phyloP scores from a whole-genome alignment of 23 tunicate genomes.

The Halocynthia aurantium region DNA sequence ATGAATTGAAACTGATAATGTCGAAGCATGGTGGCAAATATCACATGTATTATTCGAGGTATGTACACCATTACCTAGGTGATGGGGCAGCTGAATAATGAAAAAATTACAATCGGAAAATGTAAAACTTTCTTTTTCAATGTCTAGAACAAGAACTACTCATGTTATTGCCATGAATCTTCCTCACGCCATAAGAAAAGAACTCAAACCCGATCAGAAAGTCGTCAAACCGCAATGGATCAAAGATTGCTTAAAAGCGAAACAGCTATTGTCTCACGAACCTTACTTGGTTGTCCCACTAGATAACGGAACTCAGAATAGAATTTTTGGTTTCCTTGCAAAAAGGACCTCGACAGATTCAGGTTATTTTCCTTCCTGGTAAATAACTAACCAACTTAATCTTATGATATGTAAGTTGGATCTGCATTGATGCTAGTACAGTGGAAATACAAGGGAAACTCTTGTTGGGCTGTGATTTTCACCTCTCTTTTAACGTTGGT shows the following conservation, averaged over 20 bases:
- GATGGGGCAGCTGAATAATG: not conserved
- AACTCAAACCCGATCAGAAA: constrained; percentile 62
- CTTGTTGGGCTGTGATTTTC: no score
- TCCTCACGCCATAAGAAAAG: constrained; percentile 71
- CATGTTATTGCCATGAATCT: constrained; percentile 74
- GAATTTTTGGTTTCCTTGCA: constrained; percentile 5
- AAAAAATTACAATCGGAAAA: not conserved
- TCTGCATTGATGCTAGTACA: no score
- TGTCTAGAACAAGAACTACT: constrained; percentile 47
- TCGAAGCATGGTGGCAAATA: constrained; percentile 88
- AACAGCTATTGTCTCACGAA: constrained; percentile 51
- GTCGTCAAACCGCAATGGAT: constrained; percentile 90
- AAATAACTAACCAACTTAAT: no score
- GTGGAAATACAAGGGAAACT: no score
- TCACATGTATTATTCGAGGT: constrained; percentile 88
- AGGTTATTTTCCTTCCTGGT: no score
- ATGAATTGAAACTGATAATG: constrained; percentile 76
- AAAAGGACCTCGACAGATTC: not conserved
- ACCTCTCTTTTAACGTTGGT: no score
- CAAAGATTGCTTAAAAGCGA: constrained; percentile 61
- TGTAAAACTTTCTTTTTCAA: no score
- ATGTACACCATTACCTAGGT: not conserved
- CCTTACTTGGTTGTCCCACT: constrained; percentile 34
- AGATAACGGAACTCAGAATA: constrained; percentile 2
- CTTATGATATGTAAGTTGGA: no score